Conservation (phyloP, 2,113 vertebrate genomes). For the Tonatia bakeri region DNA sequence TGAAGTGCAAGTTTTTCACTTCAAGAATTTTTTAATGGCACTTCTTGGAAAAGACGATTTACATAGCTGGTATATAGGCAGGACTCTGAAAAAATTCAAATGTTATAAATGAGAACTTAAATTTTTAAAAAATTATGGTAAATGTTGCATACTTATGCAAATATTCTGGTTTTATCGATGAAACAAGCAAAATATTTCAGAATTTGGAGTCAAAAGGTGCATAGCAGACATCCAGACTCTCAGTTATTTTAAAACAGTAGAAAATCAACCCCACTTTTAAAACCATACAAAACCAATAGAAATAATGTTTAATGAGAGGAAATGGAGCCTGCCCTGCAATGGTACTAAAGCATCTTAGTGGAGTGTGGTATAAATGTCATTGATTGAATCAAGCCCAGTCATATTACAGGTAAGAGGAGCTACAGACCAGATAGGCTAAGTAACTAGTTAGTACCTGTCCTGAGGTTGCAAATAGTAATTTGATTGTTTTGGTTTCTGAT, state of each 20-base stretch:
- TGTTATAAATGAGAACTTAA: background rate
- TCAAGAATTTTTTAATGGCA: background rate
- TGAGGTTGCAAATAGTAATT: background rate
- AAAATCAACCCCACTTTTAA: background rate
- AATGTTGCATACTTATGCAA: slow-evolving; percentile 5
- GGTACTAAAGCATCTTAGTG: background rate
- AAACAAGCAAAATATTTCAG: background rate
- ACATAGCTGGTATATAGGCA: background rate
- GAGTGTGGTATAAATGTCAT: background rate
- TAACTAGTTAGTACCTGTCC: background rate
- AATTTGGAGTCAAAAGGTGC: background rate
- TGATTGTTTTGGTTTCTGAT: slow-evolving; percentile 29
- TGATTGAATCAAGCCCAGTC: background rate
- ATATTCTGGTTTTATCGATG: background rate
- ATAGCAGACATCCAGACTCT: background rate
- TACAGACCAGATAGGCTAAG: background rate
- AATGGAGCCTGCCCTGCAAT: background rate
- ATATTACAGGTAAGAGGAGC: background rate
- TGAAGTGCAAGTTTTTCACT: background rate
- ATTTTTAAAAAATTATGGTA: slow-evolving; percentile 13
- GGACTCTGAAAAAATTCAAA: background rate
- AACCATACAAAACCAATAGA: background rate
- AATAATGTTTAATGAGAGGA: background rate
- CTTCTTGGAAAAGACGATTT: background rate
- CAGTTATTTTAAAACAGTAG: background rate